Conservation (phyloP, 1,140 invertebrate species). For the Nomia melanderi region DNA sequence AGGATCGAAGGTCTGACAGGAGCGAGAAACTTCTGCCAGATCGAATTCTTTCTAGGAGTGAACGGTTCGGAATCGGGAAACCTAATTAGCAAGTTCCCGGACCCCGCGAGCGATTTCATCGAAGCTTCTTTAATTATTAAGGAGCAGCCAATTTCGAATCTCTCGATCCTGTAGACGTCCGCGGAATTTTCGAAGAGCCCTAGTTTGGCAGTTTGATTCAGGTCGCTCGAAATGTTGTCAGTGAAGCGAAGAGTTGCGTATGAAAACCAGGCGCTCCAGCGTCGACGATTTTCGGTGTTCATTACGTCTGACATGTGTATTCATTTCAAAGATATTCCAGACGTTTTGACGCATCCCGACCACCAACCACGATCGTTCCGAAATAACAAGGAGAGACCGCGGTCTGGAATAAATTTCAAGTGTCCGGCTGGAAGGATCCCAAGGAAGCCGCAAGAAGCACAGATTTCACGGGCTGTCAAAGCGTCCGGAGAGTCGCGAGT, state of each 20-base stretch:
- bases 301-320: too few species aligned
- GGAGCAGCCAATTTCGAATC: not conserved
- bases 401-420: not conserved
- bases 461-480: not conserved
- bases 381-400: not conserved
- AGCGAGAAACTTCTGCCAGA: conserved; percentile 10
- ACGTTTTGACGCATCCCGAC: too few species aligned
- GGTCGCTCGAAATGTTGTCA: too few species aligned
- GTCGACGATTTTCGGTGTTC: too few species aligned
- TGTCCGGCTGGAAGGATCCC: not conserved
- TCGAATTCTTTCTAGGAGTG: not conserved
- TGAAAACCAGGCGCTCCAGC: too few species aligned
- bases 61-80: not conserved
- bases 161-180: too few species aligned
- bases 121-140: conserved; percentile 7
- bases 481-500: not conserved
- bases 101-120: not conserved
- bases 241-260: too few species aligned
- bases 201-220: too few species aligned
- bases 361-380: too few species aligned
- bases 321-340: too few species aligned
- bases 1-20: not conserved
- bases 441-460: not conserved
- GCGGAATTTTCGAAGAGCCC: too few species aligned
- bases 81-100: conserved; percentile 22